Evolutionary conservation across 2,888 invertebrate genomes (phyloP), one percentile per base, ranked within the genome.

Genomic region (Mesorhabditis spiculigera): DNA sequence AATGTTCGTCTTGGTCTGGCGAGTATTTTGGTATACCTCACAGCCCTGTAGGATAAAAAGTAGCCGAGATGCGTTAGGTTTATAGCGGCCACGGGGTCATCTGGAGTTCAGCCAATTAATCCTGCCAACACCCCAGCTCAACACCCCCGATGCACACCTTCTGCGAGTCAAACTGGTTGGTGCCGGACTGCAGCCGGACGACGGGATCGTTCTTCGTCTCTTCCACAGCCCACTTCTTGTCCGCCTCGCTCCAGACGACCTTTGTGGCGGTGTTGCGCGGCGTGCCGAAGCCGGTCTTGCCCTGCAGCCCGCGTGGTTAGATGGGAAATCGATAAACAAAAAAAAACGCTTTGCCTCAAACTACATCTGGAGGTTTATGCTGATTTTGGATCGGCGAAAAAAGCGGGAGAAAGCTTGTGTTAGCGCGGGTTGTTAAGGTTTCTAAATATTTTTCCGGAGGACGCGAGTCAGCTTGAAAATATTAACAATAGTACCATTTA

Each of bases 151-250:
- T 28, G 68, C 66, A 66, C 58, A 82, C 82, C 78, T 82, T 82
- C 70, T 82, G 82, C 5, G 76, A 76, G 45, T 81, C 80, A 69
- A 79, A 82, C 68, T 80, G 75, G 74, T 85, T 85, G 28, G 85
- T 84, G 65, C 85, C 85, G 43, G 80, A 78, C 72, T 85, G 85
- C 28, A 85, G 77, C 70, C 85, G 79, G 42, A 85, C 83, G 65
- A 84, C 76, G 41, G 74, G 79, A 69, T 85, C 83, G 65, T 74
- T 73, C 68, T 76, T 77, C 66, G 75, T 73, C 58, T 81, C 79
- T 43, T 82, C 80, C 67, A 84, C 78, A 58, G 68, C 50, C 78
- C 79, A 83, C 63, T 78, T 73, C 71, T 80, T 79, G 68, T 78
- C 79, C 13, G 73, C 74, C 67, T 80, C 81, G 50, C 80, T 76